Evolutionary conservation across 2,797 vertebrate species (phyloP), one percentile per base, ranked within the genome.

Genomic region (Morus bassanus): DNA sequence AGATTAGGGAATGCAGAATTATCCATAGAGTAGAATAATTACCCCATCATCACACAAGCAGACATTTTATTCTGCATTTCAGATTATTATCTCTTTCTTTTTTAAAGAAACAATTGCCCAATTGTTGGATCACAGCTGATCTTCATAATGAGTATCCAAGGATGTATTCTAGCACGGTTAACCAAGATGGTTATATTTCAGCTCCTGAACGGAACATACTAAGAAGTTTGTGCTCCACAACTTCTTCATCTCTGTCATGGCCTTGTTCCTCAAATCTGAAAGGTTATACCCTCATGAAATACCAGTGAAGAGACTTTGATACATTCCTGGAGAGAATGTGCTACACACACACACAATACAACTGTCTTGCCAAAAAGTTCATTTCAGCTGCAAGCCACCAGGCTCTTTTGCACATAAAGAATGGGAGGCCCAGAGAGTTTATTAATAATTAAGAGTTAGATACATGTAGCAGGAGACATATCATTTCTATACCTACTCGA

Each of bases 401-500:
- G 10, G 57, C 16, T 50, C 54, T 61, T 93, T 30, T 13, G 31
- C 37, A 57, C 10, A 50, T 7, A 59, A 69, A 39, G 28, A 85
- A 80, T 6, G 5, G 7, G 4, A 80, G 7, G 12, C 17, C 24
- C 24, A 24, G 9, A 18, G 7, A n/a, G 17, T 76, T 86, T 30
- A 82, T 41, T 67, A 56, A 82, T n/a, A 54, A 78, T 16, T 57
- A 77, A 50, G n/a, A 50, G 28, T 22, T 60, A 79, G 2, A 7
- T 39, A 50, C 1, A 7, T 12, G 11, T 45, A 77, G 15, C 25
- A 90, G 35, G 13, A 80, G 14, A 84, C 0, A 3, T 37, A 61
- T 21, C 27, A 85, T 87, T 75, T 84, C 67, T 87, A 16, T 69
- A 95, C 85, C n/a, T 95, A 97, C 68, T 39, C 37, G 21, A 80